A percentile compares a stretch with the other conserved stretches of the same genome.
Conservation (phyloP, 2,797 vertebrate genomes). For the Lepilemur ruficaudatus region DNA sequence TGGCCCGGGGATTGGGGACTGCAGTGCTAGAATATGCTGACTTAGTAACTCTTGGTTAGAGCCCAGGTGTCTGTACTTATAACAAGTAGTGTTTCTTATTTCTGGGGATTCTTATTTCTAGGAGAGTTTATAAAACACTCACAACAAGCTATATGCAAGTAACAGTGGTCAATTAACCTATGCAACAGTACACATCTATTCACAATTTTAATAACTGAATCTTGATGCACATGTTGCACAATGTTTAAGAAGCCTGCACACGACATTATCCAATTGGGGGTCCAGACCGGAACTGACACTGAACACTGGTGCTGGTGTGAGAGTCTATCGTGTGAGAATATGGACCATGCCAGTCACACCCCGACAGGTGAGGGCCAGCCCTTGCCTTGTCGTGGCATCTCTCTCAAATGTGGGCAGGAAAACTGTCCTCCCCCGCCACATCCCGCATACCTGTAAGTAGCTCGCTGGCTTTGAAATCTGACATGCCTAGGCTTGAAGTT, state of each 20-base stretch:
- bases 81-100: background rate
- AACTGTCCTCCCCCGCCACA: fast-evolving
- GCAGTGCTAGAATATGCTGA: background rate
- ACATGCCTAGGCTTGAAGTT: background rate
- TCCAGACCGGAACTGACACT: background rate
- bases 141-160: background rate
- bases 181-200: background rate
- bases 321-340: background rate
- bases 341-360: background rate
- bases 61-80: background rate
- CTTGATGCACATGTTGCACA: background rate
- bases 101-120: background rate
- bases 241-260: background rate
- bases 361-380: background rate
- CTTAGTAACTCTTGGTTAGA: background rate
- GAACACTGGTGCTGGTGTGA: background rate
- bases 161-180: background rate
- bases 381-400: too few relatives aligned
- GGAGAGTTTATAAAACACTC: background rate
- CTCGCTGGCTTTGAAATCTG: background rate
- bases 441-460: background rate
- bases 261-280: background rate
- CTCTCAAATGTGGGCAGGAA: background rate
- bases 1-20: too few relatives aligned
- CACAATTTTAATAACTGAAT: background rate